Percentiles rank a stretch among this genome's conserved stretches.
phyloP scores from a whole-genome alignment of 2,797 vertebrate species.

The Morelia viridis region DNA sequence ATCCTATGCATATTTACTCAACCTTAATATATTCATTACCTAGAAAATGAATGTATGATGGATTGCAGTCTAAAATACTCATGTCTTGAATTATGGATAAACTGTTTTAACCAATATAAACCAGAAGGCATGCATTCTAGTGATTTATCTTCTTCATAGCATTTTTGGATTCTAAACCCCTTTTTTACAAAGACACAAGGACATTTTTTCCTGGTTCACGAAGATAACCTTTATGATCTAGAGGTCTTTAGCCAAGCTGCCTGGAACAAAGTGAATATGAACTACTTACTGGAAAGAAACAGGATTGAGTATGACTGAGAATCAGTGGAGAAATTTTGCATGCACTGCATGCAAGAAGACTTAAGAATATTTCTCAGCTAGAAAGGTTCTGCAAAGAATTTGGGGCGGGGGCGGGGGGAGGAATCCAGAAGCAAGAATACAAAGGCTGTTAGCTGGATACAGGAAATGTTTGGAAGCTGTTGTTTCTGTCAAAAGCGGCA shows the following conservation, averaged over 20 bases:
- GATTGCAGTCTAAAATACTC: neutral
- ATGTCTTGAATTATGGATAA: neutral
- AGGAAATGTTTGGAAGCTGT: neutral
- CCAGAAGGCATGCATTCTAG: neutral
- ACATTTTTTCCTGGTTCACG: constrained; percentile 10
- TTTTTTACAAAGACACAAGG: constrained; percentile 4
- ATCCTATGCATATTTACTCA: neutral
- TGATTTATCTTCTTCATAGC: neutral
- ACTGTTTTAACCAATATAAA: constrained; percentile 3
- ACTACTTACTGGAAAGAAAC: neutral
- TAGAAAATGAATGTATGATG: neutral
- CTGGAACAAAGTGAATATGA: neutral
- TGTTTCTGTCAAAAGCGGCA: neutral
- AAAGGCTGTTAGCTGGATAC: neutral
- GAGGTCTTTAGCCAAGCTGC: constrained; percentile 10
- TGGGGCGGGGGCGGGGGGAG: too few relatives aligned
- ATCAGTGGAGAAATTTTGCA: neutral
- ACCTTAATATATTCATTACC: neutral
- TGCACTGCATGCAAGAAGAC: neutral
- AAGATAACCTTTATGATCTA: constrained; percentile 35
- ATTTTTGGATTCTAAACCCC: constrained; percentile 31
- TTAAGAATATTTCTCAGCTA: neutral
- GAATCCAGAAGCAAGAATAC: neutral
- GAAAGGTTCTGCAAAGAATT: neutral
- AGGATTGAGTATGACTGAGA: neutral